phyloP scores from a whole-genome alignment of 2,888 invertebrate species.

The Pyrrhosoma nymphula region DNA sequence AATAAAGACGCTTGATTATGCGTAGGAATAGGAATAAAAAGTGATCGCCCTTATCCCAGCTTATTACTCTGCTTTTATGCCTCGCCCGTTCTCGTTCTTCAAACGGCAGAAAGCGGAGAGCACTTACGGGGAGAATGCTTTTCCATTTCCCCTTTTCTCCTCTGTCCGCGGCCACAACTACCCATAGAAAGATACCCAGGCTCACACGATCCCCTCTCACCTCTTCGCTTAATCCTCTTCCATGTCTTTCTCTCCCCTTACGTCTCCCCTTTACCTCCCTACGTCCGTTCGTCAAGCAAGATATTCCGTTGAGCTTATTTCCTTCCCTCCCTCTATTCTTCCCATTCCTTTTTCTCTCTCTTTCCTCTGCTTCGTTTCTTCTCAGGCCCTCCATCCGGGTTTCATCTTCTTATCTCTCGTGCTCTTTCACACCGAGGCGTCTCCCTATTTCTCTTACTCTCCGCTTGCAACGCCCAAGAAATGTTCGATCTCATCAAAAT shows the following conservation, averaged over 20 bases:
- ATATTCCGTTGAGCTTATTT: neutral
- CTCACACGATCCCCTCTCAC: neutral
- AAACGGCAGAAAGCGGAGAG: neutral
- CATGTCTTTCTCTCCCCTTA: neutral
- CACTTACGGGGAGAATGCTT: neutral
- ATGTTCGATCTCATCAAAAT: neutral
- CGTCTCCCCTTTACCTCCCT: neutral
- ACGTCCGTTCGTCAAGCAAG: too few relatives aligned
- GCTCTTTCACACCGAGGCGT: too few relatives aligned
- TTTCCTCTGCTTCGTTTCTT: neutral
- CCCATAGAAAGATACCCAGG: neutral
- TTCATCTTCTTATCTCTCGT: neutral
- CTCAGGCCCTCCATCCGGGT: neutral
- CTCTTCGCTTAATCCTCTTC: neutral
- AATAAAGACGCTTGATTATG: slow-evolving; percentile 26
- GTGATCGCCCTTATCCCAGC: slow-evolving; percentile 1
- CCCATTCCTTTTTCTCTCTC: neutral
- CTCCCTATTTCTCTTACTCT: neutral
- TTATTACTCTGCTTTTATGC: neutral
- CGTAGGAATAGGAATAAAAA: neutral
- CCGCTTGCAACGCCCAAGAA: neutral
- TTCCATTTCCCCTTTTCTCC: neutral
- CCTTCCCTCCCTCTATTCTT: neutral
- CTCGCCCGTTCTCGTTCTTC: neutral
- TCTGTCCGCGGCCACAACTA: neutral